Evolutionary conservation across 2,888 invertebrate genomes (phyloP).

Genomic region (Xestia xanthographa): DNA sequence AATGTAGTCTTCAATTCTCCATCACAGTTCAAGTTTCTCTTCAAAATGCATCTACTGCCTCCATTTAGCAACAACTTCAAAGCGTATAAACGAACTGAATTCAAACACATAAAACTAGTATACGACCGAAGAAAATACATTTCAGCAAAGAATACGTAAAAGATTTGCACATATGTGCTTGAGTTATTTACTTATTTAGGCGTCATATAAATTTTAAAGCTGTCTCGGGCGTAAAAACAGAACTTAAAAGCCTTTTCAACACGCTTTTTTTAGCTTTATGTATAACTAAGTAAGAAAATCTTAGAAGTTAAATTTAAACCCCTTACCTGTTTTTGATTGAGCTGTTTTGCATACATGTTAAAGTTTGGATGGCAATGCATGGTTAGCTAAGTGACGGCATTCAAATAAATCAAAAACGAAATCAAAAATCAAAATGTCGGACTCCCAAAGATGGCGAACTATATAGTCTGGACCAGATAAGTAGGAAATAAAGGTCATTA

Average conservation of each 20-base stretch:
- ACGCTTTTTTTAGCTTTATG: no score
- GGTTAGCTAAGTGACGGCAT: no score
- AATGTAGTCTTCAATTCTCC: not conserved
- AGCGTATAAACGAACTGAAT: constrained; percentile 5
- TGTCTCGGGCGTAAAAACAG: not conserved
- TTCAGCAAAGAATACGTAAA: constrained; percentile 20
- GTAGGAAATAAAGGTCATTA: no score
- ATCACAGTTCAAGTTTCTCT: not conserved
- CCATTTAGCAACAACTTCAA: constrained; percentile 25
- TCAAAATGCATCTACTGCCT: constrained; percentile 11
- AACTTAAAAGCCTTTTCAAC: not conserved
- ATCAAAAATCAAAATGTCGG: no score
- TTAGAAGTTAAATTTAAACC: no score
- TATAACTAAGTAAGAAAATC: no score
- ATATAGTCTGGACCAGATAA: no score
- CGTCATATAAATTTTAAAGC: constrained; percentile 18
- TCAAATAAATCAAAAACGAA: no score
- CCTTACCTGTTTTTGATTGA: no score
- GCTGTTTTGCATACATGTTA: no score
- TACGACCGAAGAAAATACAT: constrained; percentile 26
- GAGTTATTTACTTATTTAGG: constrained; percentile 18
- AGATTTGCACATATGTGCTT: constrained; percentile 16
- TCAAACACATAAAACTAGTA: constrained; percentile 20
- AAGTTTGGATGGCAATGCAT: no score
- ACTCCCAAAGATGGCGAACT: no score